Conservation (phyloP, 2,113 vertebrate genomes). For the Strigops habroptila region DNA sequence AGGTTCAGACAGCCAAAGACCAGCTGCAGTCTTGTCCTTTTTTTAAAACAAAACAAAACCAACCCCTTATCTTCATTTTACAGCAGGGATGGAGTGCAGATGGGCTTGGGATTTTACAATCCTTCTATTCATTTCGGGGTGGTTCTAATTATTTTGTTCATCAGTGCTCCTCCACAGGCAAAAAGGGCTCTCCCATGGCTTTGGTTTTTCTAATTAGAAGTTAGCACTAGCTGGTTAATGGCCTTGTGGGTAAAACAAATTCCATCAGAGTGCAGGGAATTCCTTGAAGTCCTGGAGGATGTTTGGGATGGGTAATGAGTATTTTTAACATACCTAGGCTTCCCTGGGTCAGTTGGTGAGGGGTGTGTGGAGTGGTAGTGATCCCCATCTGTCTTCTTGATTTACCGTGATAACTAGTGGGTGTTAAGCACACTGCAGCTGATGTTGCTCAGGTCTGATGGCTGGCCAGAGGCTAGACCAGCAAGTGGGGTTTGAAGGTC, state of each 20-base stretch:
- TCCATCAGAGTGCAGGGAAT: neutral
- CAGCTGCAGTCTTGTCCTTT: neutral
- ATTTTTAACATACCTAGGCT: neutral
- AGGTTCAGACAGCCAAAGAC: neutral
- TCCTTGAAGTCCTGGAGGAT: neutral
- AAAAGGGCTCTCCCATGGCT: neutral
- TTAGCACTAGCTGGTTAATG: neutral
- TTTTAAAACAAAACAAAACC: neutral
- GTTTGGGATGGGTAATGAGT: neutral
- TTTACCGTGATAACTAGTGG: neutral
- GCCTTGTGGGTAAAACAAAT: neutral
- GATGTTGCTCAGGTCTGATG: neutral
- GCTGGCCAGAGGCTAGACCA: fast-evolving
- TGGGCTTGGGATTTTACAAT: neutral
- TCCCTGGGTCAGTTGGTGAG: neutral
- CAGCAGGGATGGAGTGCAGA: neutral
- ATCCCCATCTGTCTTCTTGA: neutral
- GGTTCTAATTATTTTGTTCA: neutral
- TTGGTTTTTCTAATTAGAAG: neutral
- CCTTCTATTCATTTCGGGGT: neutral
- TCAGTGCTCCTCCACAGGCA: neutral
- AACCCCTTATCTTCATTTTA: neutral
- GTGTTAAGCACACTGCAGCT: neutral
- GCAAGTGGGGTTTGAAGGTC: neutral
- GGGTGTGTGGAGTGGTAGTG: fast-evolving